phyloP scores from a whole-genome alignment of 2,113 vertebrate genomes.

The Varanus komodoensis region DNA sequence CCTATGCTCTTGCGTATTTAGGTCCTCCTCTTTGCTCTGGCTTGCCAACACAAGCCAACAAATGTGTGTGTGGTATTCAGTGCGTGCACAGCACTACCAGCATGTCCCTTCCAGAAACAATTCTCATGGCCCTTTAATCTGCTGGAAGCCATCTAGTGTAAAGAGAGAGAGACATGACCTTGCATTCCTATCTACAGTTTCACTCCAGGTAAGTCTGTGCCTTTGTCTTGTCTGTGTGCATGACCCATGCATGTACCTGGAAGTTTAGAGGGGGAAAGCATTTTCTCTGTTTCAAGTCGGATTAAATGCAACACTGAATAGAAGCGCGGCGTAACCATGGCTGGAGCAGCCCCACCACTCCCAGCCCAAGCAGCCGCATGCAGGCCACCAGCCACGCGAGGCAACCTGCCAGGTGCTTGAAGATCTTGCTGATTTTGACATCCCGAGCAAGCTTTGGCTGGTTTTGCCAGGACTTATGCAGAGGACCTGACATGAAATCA shows the following conservation, averaged over 20 bases:
- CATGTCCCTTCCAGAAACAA: neutral
- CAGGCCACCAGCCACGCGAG: neutral
- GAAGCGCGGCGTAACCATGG: neutral
- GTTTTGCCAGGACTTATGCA: neutral
- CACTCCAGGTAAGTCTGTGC: neutral
- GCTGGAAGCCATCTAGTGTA: neutral
- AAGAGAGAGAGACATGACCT: no score
- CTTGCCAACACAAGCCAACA: neutral
- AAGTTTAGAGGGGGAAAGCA: neutral
- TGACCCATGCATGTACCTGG: neutral
- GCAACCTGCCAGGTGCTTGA: neutral
- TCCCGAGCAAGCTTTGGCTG: neutral
- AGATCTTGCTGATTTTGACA: neutral
- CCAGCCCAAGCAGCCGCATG: neutral
- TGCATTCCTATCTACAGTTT: no score
- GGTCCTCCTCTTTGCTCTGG: neutral
- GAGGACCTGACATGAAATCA: slow-evolving; percentile 1
- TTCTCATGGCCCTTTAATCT: neutral
- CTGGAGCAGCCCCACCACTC: neutral
- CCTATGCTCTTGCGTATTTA: neutral
- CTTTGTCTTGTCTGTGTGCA: neutral
- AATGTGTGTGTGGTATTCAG: neutral
- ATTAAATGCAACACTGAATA: neutral
- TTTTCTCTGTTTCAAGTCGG: neutral
- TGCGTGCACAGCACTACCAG: no score